phyloP scores from a whole-genome alignment of 2,797 vertebrate species.

The Kryptopterus vitreolus region DNA sequence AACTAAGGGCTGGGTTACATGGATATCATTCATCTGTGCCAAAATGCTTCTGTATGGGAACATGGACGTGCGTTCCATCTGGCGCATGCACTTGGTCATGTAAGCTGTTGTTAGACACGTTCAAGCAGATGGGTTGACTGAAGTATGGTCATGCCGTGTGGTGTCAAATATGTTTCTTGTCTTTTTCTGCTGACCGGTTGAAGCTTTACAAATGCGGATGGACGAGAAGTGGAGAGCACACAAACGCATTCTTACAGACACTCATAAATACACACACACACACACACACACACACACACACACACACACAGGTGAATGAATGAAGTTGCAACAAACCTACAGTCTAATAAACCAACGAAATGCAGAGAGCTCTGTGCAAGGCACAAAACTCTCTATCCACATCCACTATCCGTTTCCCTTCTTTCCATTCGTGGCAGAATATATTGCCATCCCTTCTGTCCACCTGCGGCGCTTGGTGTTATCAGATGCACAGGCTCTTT shows the following conservation, averaged over 20 bases:
- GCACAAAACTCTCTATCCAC: no score
- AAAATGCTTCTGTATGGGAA: conserved; percentile 44
- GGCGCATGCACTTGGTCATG: conserved; percentile 65
- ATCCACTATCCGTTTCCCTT: conserved; percentile 36
- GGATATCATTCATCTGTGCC: conserved; percentile 53
- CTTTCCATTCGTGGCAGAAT: conserved; percentile 28
- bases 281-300: conserved; percentile 29
- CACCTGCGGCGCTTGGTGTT: conserved; percentile 13
- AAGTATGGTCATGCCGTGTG: conserved; percentile 65
- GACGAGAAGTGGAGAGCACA: conserved; percentile 9
- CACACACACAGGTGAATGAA: conserved; percentile 20
- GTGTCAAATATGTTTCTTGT: conserved; percentile 21
- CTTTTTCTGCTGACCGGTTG: conserved; percentile 20
- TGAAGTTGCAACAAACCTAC: conserved; percentile 17
- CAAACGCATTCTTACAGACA: not conserved
- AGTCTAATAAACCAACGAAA: conserved; percentile 2
- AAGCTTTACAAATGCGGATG: conserved; percentile 12
- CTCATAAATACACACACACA: conserved; percentile 31
- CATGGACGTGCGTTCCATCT: conserved; percentile 59
- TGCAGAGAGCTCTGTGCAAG: not conserved
- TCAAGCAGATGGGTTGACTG: conserved; percentile 53
- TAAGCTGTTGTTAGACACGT: conserved; percentile 49
- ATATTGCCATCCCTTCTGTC: conserved; percentile 18
- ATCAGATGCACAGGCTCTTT: conserved; percentile 22
- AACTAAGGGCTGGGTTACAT: conserved; percentile 64